These are phyloP conservation scores for Noctuana brunneofusca DNA, from an alignment of 2,888 invertebrate genomes.

Conservation along the genomic window DNA sequence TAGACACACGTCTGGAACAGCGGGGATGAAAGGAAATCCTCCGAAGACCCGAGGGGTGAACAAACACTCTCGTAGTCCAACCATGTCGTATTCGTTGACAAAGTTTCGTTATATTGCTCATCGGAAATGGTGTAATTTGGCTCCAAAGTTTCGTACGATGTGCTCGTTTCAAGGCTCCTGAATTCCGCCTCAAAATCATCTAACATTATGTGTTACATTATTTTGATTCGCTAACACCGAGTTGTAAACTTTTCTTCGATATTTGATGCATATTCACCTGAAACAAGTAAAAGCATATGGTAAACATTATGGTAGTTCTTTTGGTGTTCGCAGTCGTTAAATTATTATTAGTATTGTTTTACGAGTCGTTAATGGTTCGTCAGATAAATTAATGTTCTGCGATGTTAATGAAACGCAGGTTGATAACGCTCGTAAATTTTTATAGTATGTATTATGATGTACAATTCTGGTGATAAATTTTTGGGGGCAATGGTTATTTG, in stretches of 20 bases:
- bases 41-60: conserved; percentile 46
- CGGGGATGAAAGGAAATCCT: conserved; percentile 61
- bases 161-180: conserved; percentile 49
- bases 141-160: conserved; percentile 42
- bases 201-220: conserved; percentile 55
- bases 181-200: conserved; percentile 48
- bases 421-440: conserved; percentile 32
- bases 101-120: conserved; percentile 43
- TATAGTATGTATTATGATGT: conserved; percentile 34
- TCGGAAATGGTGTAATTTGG: conserved; percentile 41
- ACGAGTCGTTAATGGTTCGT: conserved; percentile 30
- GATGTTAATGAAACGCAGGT: conserved; percentile 28
- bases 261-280: conserved; percentile 26
- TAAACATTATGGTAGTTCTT: not conserved
- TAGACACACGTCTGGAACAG: conserved; percentile 87
- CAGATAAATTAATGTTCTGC: conserved; percentile 31
- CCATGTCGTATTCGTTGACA: conserved; percentile 54
- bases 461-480: conserved; percentile 33
- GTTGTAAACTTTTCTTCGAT: conserved; percentile 2
- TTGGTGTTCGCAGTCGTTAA: conserved; percentile 21
- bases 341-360: conserved; percentile 27
- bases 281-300: conserved; percentile 32
- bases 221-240: conserved; percentile 24
- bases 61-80: conserved; percentile 53
- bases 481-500: conserved; percentile 31